Evolutionary conservation across 2,113 vertebrate species (phyloP), one percentile per base, ranked within the genome.

Genomic region (Sterrhoptilus dennistouni): DNA sequence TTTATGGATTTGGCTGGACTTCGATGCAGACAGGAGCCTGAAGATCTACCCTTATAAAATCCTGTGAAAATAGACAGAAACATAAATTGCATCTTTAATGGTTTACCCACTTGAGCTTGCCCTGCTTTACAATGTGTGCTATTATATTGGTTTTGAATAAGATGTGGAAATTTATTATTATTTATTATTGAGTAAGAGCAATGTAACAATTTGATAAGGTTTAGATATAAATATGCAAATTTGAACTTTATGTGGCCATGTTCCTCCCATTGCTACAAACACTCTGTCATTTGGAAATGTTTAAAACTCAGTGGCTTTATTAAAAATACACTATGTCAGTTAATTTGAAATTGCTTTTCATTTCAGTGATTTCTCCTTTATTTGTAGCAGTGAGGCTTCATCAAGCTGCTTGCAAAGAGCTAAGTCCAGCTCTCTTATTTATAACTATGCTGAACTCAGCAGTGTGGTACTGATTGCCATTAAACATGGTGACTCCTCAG

Each of bases 1-100:
- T 98, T 98, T 97, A 97, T 89, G 81, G 81, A 50, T 87, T 89
- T 97, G 61, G 14, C 85, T 96, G 89, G 69, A 50, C 42, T 95
- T 85, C 93, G 89, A 93, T 66, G 53, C 50, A 86, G 38, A 59
- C 35, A 59, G 76, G 50, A 95, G 9, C 33, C 65, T 82, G 50
- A 42, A 94, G 44, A 90, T 50, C 29, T 59, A 72, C 75, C 75
- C 64, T 93, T 93, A 85, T 64, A 91, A 97, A 96, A 95, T 84
- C 63, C 38, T 7, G 3, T 54, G 52, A 56, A 96, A 96, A 91
- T 21, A 69, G 44, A 77, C 54, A 88, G 78, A 97, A 95, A 63
- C 45, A 95, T 96, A 97, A 94, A 97, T 90, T 95, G 53, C 15
- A 42, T 42, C 50, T 88, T 92, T 72, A 71, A 54, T 35, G 8